Evolutionary conservation across 2,888 invertebrate species (phyloP).

Genomic region (Lamellibrachia satsuma): DNA sequence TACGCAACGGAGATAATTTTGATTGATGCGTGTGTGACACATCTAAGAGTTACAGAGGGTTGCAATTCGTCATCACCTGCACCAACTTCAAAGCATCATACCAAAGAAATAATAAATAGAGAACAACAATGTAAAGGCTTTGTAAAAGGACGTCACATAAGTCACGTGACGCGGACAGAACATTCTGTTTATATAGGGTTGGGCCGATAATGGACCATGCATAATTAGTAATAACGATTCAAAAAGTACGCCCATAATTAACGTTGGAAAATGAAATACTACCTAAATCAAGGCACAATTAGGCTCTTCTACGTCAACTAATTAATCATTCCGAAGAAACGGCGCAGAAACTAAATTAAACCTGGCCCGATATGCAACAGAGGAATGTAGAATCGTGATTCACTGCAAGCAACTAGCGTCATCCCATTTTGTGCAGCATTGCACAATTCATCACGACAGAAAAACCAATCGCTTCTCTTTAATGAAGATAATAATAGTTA

Average conservation of each 20-base stretch:
- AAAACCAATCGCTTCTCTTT: neutral
- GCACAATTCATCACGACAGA: neutral
- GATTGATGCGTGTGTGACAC: neutral
- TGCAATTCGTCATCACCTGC: neutral
- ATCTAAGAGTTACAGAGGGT: neutral
- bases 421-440: neutral
- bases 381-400: neutral
- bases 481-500: neutral
- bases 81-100: neutral
- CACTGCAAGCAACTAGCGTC: neutral
- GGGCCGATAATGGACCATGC: neutral
- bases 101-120: neutral
- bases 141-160: neutral
- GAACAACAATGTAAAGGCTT: neutral
- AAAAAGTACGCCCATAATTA: neutral
- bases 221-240: neutral
- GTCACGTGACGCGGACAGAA: neutral
- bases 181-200: neutral
- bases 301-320: neutral
- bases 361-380: neutral
- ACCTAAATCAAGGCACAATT: neutral
- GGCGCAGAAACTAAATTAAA: neutral
- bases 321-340: neutral
- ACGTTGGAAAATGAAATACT: neutral
- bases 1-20: neutral